Base-by-base conservation (phyloP, 2,797 vertebrate species). In the Streptopelia turtur region DNA sequence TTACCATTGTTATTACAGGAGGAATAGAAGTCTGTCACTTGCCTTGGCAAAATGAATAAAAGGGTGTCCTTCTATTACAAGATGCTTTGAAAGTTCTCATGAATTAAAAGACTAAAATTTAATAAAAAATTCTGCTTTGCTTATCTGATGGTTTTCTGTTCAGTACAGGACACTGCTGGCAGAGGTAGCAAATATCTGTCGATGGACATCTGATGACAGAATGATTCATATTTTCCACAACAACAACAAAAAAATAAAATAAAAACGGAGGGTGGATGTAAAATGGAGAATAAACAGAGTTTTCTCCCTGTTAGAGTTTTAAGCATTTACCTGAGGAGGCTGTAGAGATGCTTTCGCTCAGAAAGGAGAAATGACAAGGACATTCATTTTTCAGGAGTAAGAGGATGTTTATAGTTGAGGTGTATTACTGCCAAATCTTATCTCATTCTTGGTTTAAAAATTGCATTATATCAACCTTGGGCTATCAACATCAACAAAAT, bases 401-500 rank as follows among this genome's bases (percentile, higher is more conserved):
- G 2, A 69, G 0, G 1, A n/a, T 13, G 22, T 60, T 52, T 64
- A 56, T 10, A 41, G 25, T 52, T 14, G 43, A 14, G 28, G 13
- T 52, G 35, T 3, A 23, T 52, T 33, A 56, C 4, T 3, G 11
- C 9, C 11, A 80, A 83, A 72, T 20, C 10, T 31, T 31, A 23
- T 50, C 22, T 3, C 2, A 28, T 49, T 52, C 16, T n/a, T 5
- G 13, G 17, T 28, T 77, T 53, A 63, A 92, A 83, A 61, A 10
- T 10, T 43, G 3, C 5, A 27, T 52, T 47, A 39, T 33, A 55
- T 35, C 16, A 30, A 25, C 31, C 39, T 50, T 39, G 35, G 17
- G 24, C 3, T 37, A 43, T 50, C 41, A 52, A 80, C 28, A 74
- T 10, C 6, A 88, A n/a, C 3, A 10, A 37, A 82, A 18, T 1